phyloP scores from a whole-genome alignment of 2,113 vertebrate species.

The western clawed frog (Xenopus tropicalis) region UCB_Xtro_10.0 CM004450.2:120205501-120206000 shows the following conservation, averaged over 20 bases:
- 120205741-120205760: conserved; percentile 15
- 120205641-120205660: conserved; percentile 14
- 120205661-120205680: not conserved
- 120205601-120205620: conserved; percentile 5
- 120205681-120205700: not conserved
- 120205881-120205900: no score
- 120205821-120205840: not conserved
- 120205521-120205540: no score
- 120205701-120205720: not conserved
- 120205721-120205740: conserved; percentile 6
- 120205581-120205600: not conserved
- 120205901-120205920: no score
- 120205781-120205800: conserved; percentile 24
- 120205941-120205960: no score
- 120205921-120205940: no score
- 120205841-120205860: not conserved
- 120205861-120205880: no score
- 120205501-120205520: no score
- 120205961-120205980: no score
- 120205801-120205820: conserved; percentile 20
- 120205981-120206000: no score
- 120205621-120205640: not conserved
- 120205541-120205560: conserved; percentile 20
- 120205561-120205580: not conserved
- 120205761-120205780: conserved; percentile 4